phyloP scores from a whole-genome alignment of 2,888 invertebrate genomes.

The Drosophila colorata region DNA sequence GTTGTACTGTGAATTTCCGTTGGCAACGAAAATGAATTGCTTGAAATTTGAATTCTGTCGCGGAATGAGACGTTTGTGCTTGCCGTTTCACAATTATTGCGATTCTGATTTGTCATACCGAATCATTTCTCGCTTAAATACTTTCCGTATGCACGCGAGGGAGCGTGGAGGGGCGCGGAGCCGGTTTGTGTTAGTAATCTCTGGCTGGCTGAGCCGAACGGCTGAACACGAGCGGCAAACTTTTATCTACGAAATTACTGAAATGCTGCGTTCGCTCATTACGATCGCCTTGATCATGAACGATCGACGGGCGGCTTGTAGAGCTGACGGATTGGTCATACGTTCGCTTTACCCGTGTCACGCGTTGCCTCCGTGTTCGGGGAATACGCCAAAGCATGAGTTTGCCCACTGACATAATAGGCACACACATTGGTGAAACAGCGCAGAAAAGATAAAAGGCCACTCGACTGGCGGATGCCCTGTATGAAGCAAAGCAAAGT shows the following conservation, averaged over 20 bases:
- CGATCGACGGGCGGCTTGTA: constrained; percentile 12
- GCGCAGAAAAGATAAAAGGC: neutral
- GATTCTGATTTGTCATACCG: constrained; percentile 74
- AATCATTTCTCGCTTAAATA: constrained; percentile 73
- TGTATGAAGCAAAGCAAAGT: neutral
- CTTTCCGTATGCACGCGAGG: constrained; percentile 24
- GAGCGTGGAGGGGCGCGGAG: constrained; percentile 10
- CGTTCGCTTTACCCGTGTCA: constrained; percentile 39
- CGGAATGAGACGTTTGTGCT: constrained; percentile 38
- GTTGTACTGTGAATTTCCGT: constrained; percentile 20
- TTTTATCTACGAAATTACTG: constrained; percentile 42
- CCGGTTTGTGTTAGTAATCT: constrained; percentile 52
- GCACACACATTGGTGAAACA: constrained; percentile 22
- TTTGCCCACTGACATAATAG: constrained; percentile 35
- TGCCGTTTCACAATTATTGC: constrained; percentile 62
- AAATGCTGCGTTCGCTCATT: constrained; percentile 14
- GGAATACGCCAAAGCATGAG: constrained; percentile 62
- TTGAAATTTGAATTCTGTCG: constrained; percentile 9
- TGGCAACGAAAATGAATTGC: constrained; percentile 38
- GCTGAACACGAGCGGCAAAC: constrained; percentile 6
- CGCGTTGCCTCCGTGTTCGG: constrained; percentile 68
- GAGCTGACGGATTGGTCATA: constrained; percentile 36
- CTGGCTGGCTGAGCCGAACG: constrained; percentile 21
- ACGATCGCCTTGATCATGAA: constrained; percentile 40
- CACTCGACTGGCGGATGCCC: constrained; percentile 1